Base-by-base conservation (phyloP, 2,113 vertebrate species). In the Centrocercus urophasianus region DNA sequence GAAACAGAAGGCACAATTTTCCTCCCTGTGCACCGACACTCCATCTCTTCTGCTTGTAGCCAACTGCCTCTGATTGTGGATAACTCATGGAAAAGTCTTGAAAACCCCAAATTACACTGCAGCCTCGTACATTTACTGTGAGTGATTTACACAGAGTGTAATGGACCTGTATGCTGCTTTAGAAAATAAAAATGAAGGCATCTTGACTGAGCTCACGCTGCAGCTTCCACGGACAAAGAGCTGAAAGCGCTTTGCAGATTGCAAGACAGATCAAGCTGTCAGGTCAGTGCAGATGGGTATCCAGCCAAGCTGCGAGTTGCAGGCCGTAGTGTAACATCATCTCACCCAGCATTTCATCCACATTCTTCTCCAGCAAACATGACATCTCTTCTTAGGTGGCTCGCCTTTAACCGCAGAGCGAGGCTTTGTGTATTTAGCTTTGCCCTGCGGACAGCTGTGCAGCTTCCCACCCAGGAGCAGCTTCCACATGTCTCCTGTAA, bases 371-470 rank as follows among this genome's bases (percentile, higher is more conserved):
- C 4, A 67, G 81, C 69, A 89, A 89, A 93, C 76, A 73, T 0
- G 8, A 40, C 36, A 8, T 59, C 66, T 82, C 87, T 86, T 71
- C 92, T 78, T 83, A 92, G 90, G 92, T 90, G 92, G 86, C 75
- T 92, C 21, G 42, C 22, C 64, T 87, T 34, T 57, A 72, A 75
- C 70, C 47, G 2, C 83, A 77, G 22, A 8, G 10, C 52, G 47
- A 47, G 67, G 80, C 45, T 93, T 83, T 85, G 92, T 94, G 87
- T 93, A 82, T 83, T 93, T 78, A 90, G 83, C 79, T 90, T 85
- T 94, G 83, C 89, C 61, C 89, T 70, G 13, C 1, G 70, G 86
- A 56, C 94, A 88, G 90, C 89, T 90, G 83, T 0, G 3, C 2
- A 2, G 21, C 9, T 85, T 92, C 84, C 93, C 92, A 94, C 83